Base-by-base conservation (phyloP, 2,113 vertebrate species). In the Ahaetulla prasina region DNA sequence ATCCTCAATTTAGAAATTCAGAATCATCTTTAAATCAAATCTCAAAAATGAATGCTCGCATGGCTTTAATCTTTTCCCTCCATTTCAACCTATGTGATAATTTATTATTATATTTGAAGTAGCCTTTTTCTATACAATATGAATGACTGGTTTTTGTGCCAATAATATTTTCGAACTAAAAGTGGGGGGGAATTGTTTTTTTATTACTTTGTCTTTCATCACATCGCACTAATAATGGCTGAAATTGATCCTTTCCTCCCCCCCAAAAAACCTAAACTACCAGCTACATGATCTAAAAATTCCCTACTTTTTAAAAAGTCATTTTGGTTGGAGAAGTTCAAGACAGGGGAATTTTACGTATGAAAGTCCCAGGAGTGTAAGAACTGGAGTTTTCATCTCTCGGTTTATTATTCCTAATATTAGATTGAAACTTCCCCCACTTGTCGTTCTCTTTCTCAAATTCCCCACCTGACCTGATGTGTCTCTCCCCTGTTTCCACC, bases 391-490 rank as follows among this genome's bases (percentile, higher is more conserved):
- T 96, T 96, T 97, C 96, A 96, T 96, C 95, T 95, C 94, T 96
- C 91, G 95, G 94, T 94, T 97, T 96, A 96, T 97, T 97, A 98
- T 97, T 97, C 96, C 96, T 97, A 96, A 97, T 96, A 97, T 97
- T 94, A 92, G 85, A 94, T 93, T 94, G 94, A 93, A 94, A 95
- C 94, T 97, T 97, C 93, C 94, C 96, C 92, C 96, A 96, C 95
- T 97, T 98, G 97, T 97, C 97, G 97, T 98, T 98, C 97, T 97
- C 96, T 97, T 98, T 96, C 97, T 97, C 97, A 98, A 97, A 97
- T 97, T 98, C 97, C 97, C 98, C 97, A 97, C 96, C 97, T 97
- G 96, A 96, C 94, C 96, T 97, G 96, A 95, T 96, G 97, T 96
- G 97, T 97, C 95, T 97, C 94, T 96, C 93, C 94, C 94, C 96